Base-by-base conservation (phyloP, 2,888 invertebrate species). In the Galerucella calmariensis region DNA sequence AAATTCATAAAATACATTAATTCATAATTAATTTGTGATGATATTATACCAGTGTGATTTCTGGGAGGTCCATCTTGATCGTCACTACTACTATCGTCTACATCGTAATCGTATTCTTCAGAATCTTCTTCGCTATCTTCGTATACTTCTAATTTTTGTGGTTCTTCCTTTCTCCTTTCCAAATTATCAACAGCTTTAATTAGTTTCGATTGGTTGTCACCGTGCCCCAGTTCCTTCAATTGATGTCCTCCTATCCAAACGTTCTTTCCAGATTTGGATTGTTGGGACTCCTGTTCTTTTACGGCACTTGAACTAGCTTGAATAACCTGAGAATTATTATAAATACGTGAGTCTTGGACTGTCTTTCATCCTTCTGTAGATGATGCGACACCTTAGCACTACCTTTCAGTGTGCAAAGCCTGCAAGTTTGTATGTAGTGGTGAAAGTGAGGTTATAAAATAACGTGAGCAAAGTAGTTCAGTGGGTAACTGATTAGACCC, bases 131-230 rank as follows among this genome's bases (percentile, higher is more conserved):
- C 75, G 78, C 83, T 80, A 77, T 84, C 81, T 78, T 82, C 79
- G 78, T 90, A 75, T 88, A 90, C 73, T 77, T 83, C 69, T 77
- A 58, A 89, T 88, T 51, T 88, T 84, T 77, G 86, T 86, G 81
- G 69, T 85, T 87, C 76, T 56, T 90, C 90, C 83, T 92, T 91
- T 63, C 82, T 85, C 4, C 91, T 90, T 81, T 91, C 91, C 46
- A 92, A 90, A 77, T 91, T 91, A 20, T 91, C 91, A 0, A 93
- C 92, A 0, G 92, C 92, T 79, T 92, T 93, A 56, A 92, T 90
- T 6, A 92, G 84, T 81, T 91, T 92, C 12, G 90, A 90, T 79
- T 91, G 90, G 79, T 90, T 90, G 69, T 91, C 91, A 73, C 90
- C 90, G 72, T 88, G 89, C 16, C 88, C 89, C 16, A 90, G 88